phyloP scores from a whole-genome alignment of 2,797 vertebrate genomes.

The Rallus crepitans region DNA sequence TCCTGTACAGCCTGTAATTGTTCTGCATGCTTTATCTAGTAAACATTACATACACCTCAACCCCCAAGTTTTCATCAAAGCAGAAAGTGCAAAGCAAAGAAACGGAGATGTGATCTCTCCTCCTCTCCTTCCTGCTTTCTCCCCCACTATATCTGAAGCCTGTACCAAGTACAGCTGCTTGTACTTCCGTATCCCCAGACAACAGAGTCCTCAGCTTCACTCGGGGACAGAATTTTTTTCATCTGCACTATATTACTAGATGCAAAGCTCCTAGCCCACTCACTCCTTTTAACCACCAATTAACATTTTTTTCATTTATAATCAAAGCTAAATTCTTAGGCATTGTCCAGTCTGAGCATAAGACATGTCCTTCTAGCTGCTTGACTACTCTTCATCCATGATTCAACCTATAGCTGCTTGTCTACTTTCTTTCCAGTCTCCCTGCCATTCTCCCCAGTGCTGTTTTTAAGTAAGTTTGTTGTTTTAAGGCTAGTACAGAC shows the following conservation, averaged over 20 bases:
- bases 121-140: not conserved
- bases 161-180: not conserved
- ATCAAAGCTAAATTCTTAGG: not conserved
- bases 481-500: not conserved
- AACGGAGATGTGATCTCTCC: not conserved
- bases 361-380: not conserved
- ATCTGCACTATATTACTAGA: not conserved
- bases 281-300: not conserved
- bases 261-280: not conserved
- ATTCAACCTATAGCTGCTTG: not conserved
- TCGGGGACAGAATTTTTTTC: not conserved
- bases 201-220: not conserved
- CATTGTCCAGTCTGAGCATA: not conserved
- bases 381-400: not conserved
- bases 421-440: not conserved
- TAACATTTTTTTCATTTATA: not conserved
- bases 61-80: not conserved
- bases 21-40: not conserved
- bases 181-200: not conserved
- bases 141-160: not conserved
- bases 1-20: not conserved
- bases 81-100: not conserved
- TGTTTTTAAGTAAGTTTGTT: not conserved
- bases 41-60: not conserved
- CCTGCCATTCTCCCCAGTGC: not conserved